These are phyloP conservation scores for Schizopygopsis pylzovi DNA, from an alignment of 2,797 vertebrate species.

Conservation along the genomic window DNA sequence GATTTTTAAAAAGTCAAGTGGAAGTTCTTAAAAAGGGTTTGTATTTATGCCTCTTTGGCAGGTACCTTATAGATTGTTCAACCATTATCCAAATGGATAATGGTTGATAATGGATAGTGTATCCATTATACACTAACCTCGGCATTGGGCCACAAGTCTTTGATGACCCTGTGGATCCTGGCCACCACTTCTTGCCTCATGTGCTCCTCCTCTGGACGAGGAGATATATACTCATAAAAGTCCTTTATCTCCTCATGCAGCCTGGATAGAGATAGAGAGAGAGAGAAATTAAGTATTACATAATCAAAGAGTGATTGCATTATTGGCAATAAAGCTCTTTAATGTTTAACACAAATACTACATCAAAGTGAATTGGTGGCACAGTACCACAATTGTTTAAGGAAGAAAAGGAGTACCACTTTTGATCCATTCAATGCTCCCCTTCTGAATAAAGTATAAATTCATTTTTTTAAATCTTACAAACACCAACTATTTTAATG, in stretches of 20 bases:
- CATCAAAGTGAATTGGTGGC: neutral
- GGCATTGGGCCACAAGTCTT: slow-evolving; percentile 95
- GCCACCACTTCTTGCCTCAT: slow-evolving; percentile 97
- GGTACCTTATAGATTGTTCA: no score
- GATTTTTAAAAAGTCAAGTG: slow-evolving; percentile 8
- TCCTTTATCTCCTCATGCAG: slow-evolving; percentile 97
- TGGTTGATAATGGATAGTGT: no score
- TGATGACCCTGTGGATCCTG: slow-evolving; percentile 93
- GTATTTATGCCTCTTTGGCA: neutral
- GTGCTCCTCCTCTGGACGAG: slow-evolving; percentile 90
- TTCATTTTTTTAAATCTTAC: no score
- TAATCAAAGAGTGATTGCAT: neutral
- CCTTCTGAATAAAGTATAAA: neutral
- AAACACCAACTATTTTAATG: neutral
- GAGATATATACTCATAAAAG: slow-evolving; percentile 96
- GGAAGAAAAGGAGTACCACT: no score
- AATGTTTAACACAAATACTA: slow-evolving; percentile 4
- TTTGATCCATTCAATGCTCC: neutral
- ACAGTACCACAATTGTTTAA: neutral
- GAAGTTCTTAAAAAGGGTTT: neutral
- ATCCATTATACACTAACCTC: slow-evolving; percentile 90
- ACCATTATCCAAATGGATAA: neutral
- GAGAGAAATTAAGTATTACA: neutral
- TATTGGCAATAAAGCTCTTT: neutral
- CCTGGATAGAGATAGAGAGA: slow-evolving; percentile 68